A percentile compares a stretch with the other conserved stretches of the same genome.
Evolutionary conservation across 2,797 vertebrate genomes (phyloP).

Genomic region (Pachyuromys duprasi): DNA sequence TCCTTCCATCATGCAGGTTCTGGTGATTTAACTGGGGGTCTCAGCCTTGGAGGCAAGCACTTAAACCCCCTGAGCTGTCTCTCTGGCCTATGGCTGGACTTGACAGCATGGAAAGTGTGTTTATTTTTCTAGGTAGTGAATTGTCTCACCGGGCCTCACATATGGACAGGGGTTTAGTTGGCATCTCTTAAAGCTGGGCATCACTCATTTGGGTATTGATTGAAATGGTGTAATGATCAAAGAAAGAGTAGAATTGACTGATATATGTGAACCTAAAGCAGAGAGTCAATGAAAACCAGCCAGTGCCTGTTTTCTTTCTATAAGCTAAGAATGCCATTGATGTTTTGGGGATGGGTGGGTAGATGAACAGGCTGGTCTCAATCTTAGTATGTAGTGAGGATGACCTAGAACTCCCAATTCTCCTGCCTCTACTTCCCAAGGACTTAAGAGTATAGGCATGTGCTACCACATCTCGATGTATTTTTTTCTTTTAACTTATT

Average conservation of each 20-base stretch:
- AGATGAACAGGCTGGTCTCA: no score
- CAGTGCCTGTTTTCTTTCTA: neutral
- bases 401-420: no score
- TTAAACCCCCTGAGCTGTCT: neutral
- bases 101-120: neutral
- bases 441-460: neutral
- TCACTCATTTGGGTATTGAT: neutral
- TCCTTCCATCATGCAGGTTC: neutral
- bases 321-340: neutral
- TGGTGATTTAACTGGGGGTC: neutral
- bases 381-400: no score
- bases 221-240: neutral
- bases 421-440: no score
- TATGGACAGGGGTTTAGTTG: neutral
- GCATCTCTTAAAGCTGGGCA: neutral
- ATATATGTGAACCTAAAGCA: neutral
- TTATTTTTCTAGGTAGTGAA: neutral
- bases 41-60: neutral
- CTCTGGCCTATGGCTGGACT: neutral
- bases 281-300: neutral
- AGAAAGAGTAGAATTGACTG: neutral
- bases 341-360: accelerated
- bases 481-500: neutral
- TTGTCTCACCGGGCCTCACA: neutral
- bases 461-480: no score